Evolutionary conservation across 2,113 vertebrate genomes (phyloP).

Genomic region (Elephas maximus): DNA sequence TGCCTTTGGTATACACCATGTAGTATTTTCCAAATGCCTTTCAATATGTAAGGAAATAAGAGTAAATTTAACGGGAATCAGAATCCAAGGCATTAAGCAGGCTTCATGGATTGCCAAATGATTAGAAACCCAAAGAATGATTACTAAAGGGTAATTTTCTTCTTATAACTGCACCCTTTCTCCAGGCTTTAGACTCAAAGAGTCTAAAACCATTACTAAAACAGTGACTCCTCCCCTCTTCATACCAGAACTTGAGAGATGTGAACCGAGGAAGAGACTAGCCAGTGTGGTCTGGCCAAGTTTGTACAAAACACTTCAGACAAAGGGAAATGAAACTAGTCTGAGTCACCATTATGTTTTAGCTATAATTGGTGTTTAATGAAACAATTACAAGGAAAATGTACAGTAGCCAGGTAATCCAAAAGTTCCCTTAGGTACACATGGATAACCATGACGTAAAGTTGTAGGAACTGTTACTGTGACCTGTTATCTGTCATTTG

Average conservation of each 20-base stretch:
- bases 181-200: neutral
- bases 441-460: neutral
- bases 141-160: neutral
- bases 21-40: neutral
- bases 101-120: neutral
- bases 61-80: neutral
- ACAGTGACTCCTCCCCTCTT: neutral
- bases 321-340: neutral
- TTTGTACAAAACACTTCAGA: neutral
- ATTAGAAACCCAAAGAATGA: conserved; percentile 16
- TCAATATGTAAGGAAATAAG: neutral
- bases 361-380: neutral
- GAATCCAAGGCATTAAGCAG: neutral
- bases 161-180: neutral
- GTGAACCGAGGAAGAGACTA: neutral
- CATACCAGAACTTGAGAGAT: neutral
- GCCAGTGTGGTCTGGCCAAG: neutral
- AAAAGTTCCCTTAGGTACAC: neutral
- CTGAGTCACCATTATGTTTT: neutral
- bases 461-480: neutral
- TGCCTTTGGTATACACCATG: neutral
- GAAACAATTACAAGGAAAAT: neutral
- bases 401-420: neutral
- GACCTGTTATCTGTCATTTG: neutral
- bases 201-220: neutral